A percentile compares a stretch with the other conserved stretches of the same genome.
Evolutionary conservation across 2,113 vertebrate genomes (phyloP).

Genomic region (Nothocercus nigrocapillus): DNA sequence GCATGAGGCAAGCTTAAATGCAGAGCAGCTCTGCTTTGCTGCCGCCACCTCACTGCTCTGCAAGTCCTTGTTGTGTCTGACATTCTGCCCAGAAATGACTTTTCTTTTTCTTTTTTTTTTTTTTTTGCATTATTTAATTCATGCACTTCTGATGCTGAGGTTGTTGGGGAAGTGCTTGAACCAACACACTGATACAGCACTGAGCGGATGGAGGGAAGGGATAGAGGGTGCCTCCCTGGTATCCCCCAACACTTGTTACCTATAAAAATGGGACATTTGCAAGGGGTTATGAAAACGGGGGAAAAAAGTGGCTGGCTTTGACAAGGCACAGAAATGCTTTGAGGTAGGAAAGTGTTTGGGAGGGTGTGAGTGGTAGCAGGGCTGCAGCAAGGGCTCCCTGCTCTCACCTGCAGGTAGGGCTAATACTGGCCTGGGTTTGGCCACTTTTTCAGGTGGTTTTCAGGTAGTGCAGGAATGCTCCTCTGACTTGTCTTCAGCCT

Average conservation of each 20-base stretch:
- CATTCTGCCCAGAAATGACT: neutral
- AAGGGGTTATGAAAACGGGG: neutral
- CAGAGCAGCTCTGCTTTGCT: neutral
- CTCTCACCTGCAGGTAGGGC: neutral
- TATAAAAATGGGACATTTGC: neutral
- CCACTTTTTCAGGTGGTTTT: neutral
- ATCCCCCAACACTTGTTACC: neutral
- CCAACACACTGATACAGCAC: neutral
- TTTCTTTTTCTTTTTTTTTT: neutral
- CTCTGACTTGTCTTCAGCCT: neutral
- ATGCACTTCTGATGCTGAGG: neutral
- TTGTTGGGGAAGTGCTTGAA: neutral
- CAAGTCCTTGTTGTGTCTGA: neutral
- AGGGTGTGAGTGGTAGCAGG: neutral
- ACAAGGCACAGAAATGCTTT: neutral
- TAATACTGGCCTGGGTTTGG: neutral
- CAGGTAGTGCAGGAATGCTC: neutral
- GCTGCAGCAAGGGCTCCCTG: neutral
- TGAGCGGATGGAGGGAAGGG: neutral
- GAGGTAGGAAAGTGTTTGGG: neutral
- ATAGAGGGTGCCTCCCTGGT: neutral
- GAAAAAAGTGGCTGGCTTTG: fast-evolving
- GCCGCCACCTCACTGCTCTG: neutral
- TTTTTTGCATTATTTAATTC: too few relatives aligned
- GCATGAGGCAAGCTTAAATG: neutral